phyloP scores from a whole-genome alignment of 2,113 vertebrate species.

The Grammomys surdaster region DNA sequence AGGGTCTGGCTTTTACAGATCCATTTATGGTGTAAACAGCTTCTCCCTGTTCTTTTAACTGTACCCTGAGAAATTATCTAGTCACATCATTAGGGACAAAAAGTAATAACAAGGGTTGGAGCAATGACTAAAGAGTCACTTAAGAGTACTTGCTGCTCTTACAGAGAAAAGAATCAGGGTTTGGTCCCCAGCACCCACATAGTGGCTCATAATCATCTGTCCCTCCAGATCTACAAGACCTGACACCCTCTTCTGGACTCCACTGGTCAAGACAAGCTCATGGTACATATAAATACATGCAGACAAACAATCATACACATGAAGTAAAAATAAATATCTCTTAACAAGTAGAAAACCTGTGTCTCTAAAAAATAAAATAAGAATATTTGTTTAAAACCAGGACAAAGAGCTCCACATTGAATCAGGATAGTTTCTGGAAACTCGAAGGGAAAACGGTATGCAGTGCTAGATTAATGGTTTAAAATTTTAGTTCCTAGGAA shows the following conservation, averaged over 20 bases:
- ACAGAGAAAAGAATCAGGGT: not conserved
- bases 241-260: not conserved
- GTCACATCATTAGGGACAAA: constrained; percentile 31
- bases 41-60: constrained; percentile 48
- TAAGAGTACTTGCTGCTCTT: not conserved
- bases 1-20: not conserved
- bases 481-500: constrained; percentile 9
- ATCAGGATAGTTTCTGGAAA: constrained; percentile 48
- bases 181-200: not conserved
- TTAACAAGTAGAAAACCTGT: not conserved
- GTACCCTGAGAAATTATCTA: constrained; percentile 45
- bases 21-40: constrained; percentile 8
- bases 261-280: no score
- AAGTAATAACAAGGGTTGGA: not conserved
- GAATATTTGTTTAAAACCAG: not conserved
- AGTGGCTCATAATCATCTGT: not conserved
- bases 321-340: not conserved
- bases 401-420: constrained; percentile 39
- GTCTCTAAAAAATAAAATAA: not conserved
- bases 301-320: not conserved
- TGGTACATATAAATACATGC: not conserved
- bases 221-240: not conserved
- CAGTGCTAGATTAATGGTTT: constrained; percentile 14
- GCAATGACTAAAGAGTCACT: not conserved
- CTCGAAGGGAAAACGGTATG: not conserved